These are phyloP conservation scores for Zonotrichia leucophrys DNA, from an alignment of 2,113 vertebrate genomes.

Conservation along the genomic window DNA sequence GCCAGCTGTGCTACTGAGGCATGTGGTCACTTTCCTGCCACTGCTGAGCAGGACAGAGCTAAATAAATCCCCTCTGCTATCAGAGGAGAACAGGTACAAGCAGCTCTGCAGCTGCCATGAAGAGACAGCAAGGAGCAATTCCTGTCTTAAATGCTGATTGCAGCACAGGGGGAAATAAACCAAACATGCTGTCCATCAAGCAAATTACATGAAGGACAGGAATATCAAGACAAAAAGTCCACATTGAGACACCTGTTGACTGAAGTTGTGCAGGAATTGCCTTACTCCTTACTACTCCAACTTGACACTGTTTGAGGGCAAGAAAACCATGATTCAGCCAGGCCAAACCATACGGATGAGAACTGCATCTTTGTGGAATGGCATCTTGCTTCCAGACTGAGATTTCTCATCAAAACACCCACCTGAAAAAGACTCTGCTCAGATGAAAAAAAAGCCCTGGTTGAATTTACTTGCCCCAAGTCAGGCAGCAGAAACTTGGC, in stretches of 20 bases:
- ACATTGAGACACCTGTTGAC: accelerated
- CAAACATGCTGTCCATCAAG: not conserved
- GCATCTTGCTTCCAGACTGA: too few species aligned
- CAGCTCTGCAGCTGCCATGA: not conserved
- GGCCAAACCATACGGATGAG: too few species aligned
- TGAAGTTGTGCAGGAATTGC: not conserved
- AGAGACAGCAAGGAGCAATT: not conserved
- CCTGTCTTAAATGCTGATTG: not conserved
- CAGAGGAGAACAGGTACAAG: not conserved
- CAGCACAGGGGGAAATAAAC: not conserved
- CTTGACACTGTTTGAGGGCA: not conserved
- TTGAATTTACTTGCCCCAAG: too few species aligned
- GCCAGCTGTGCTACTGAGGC: not conserved
- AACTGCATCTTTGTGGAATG: too few species aligned
- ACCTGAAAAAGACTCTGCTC: too few species aligned
- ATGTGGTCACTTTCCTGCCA: not conserved
- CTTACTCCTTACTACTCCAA: not conserved
- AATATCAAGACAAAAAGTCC: not conserved
- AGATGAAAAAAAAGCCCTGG: too few species aligned
- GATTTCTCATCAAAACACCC: too few species aligned
- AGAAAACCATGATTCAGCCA: not conserved
- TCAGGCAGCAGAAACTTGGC: too few species aligned
- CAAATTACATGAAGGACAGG: not conserved
- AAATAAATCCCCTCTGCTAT: not conserved
- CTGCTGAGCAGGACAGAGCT: not conserved